phyloP scores from a whole-genome alignment of 2,113 vertebrate species.

The Clarias magur region DNA sequence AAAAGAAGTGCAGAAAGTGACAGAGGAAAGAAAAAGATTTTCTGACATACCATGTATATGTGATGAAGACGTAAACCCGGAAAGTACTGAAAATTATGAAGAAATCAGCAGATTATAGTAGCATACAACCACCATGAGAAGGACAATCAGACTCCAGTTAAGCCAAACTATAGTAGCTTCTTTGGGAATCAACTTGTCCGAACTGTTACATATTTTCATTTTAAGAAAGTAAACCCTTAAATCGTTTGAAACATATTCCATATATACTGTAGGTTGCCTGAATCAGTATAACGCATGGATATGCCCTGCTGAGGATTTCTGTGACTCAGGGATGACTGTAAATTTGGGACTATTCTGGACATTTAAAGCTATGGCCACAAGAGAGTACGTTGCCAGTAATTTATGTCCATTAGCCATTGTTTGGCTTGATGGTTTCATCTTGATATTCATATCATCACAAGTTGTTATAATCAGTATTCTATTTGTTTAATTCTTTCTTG shows the following conservation, averaged over 20 bases:
- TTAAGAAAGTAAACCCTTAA: background rate
- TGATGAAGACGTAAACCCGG: constrained; percentile 2
- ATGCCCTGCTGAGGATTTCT: constrained; percentile 13
- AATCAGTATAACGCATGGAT: background rate
- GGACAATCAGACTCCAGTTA: constrained; percentile 60
- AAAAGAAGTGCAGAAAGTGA: constrained; percentile 13
- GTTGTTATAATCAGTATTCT: background rate
- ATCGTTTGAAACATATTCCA: background rate
- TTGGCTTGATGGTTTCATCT: background rate
- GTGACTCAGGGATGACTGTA: constrained; percentile 69
- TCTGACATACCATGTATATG: constrained; percentile 18
- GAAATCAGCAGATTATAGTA: constrained; percentile 49
- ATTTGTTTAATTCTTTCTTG: background rate
- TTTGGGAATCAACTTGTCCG: background rate
- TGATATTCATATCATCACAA: background rate
- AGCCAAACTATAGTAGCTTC: constrained; percentile 22
- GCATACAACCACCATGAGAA: constrained; percentile 18
- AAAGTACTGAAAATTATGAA: constrained; percentile 6
- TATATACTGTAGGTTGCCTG: background rate
- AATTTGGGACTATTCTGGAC: constrained; percentile 15
- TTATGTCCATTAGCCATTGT: background rate
- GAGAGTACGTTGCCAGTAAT: background rate
- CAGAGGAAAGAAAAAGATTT: constrained; percentile 46
- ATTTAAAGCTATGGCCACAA: background rate
- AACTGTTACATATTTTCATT: background rate